A percentile compares a stretch with the other conserved stretches of the same genome.
phyloP scores from a whole-genome alignment of 2,888 invertebrate genomes.

The Zygaena filipendulae region DNA sequence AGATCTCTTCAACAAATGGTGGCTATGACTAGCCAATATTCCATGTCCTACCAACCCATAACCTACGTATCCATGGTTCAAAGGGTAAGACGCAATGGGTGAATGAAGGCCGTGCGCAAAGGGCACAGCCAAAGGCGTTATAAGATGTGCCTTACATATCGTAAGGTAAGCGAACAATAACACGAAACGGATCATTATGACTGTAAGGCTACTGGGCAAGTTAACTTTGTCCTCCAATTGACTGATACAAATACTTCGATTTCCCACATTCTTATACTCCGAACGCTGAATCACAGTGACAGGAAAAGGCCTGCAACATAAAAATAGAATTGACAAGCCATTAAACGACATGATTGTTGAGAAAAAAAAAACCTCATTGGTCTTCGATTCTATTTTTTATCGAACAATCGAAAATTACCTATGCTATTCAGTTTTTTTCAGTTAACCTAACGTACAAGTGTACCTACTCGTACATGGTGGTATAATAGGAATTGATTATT shows the following conservation, averaged over 20 bases:
- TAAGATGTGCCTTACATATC: conserved; percentile 33
- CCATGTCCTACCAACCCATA: conserved; percentile 11
- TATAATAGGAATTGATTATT: no score
- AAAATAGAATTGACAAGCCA: conserved; percentile 41
- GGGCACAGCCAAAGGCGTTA: conserved; percentile 30
- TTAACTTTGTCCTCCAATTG: conserved; percentile 18
- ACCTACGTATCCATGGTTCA: conserved; percentile 28
- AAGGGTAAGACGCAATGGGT: conserved; percentile 29
- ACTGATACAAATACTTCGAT: conserved; percentile 26
- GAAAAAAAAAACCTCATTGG: conserved; percentile 32
- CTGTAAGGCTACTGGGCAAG: no score
- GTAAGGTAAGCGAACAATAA: conserved; percentile 31
- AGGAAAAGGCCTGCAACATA: conserved; percentile 26
- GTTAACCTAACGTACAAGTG: no score
- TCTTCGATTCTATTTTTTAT: conserved; percentile 31
- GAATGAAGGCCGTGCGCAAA: conserved; percentile 24
- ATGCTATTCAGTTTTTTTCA: no score
- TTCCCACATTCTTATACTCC: conserved; percentile 41
- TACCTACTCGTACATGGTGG: no score
- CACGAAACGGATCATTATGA: conserved; percentile 32
- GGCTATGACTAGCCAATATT: conserved; percentile 21
- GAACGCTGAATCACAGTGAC: conserved; percentile 39
- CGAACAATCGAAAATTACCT: no score
- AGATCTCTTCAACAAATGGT: conserved; percentile 44
- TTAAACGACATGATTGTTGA: conserved; percentile 33